Conservation (phyloP, 2,888 invertebrate genomes). For the Drosophila antonietae region DNA sequence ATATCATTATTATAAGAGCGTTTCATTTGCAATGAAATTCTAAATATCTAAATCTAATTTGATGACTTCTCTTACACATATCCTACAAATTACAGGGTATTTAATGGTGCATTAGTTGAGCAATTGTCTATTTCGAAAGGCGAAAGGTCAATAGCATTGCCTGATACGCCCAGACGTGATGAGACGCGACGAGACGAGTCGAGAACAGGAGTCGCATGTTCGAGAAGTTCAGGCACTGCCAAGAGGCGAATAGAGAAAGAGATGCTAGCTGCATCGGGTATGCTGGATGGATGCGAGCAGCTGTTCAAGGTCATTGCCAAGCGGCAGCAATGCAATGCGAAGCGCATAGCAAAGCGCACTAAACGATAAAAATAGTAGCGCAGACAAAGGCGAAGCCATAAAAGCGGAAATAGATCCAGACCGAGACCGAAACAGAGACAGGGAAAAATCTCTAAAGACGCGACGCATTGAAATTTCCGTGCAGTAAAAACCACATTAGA, state of each 20-base stretch:
- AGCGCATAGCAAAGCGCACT: neutral
- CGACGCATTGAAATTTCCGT: slow-evolving; percentile 51
- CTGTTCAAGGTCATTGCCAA: slow-evolving; percentile 71
- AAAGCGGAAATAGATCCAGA: slow-evolving; percentile 31
- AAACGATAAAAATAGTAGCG: slow-evolving; percentile 43
- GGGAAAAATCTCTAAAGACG: slow-evolving; percentile 4
- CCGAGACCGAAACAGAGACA: slow-evolving; percentile 8
- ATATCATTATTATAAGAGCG: too few species aligned
- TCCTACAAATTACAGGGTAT: slow-evolving; percentile 18
- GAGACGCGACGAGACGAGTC: slow-evolving; percentile 6
- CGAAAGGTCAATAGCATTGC: slow-evolving; percentile 58
- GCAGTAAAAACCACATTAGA: slow-evolving; percentile 44
- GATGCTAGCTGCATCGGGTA: neutral
- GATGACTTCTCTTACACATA: neutral
- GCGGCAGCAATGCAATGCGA: slow-evolving; percentile 34
- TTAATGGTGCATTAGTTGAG: neutral
- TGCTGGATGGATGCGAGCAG: slow-evolving; percentile 14
- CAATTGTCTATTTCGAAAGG: slow-evolving; percentile 14
- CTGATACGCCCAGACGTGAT: slow-evolving; percentile 32
- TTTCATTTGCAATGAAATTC: neutral
- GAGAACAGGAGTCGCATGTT: slow-evolving; percentile 1
- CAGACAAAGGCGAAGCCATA: slow-evolving; percentile 35
- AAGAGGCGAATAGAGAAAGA: neutral
- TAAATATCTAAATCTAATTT: neutral
- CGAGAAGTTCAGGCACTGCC: slow-evolving; percentile 8